Base-by-base conservation (phyloP, 2,797 vertebrate species). In the Eutrigla gurnardus region DNA sequence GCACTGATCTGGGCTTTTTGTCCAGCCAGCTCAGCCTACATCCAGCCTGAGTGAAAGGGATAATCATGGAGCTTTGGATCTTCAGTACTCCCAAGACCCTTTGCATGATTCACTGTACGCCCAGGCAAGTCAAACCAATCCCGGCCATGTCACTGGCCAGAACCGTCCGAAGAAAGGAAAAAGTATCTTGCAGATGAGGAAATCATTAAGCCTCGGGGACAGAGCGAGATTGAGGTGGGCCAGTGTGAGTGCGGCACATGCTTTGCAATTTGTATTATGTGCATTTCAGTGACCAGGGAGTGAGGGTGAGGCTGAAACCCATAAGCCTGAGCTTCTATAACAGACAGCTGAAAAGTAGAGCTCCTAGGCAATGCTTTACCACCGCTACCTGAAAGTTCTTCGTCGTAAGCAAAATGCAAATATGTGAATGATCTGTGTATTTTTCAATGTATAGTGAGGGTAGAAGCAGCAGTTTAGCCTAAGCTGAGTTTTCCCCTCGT, bases 271-370 rank as follows among this genome's bases (percentile, higher is more conserved):
- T 92, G 88, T 91, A 82, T 25, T 83, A 80, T 65, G 70, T 82
- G 81, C 89, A 85, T 88, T 88, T 91, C 87, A 87, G 82, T 86
- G 91, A 90, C 84, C 86, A 81, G 70, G 46, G 82, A 87, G 92
- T 89, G 88, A 77, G 83, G 73, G 64, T 62, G 33, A 88, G 82
- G 87, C 80, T 86, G 83, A 78, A 83, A 86, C 73, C 87, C 64
- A 69, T 81, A 86, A 82, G 83, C 76, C 69, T 82, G 77, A 77
- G 82, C 7, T 66, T 83, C 86, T 86, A 81, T 86, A 88, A 91
- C 88, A 84, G 82, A 68, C 79, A 61, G 55, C 25, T 62, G 85
- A 83, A 87, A 80, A 85, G 90, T 78, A 25, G 80, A 83, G 80
- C 91, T 88, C 61, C 59, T 58, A 39, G 59, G 65, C 72, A 58